Evolutionary conservation across 2,888 invertebrate genomes (phyloP), one percentile per base, ranked within the genome.

Genomic region (Drosophila mulleri): DNA sequence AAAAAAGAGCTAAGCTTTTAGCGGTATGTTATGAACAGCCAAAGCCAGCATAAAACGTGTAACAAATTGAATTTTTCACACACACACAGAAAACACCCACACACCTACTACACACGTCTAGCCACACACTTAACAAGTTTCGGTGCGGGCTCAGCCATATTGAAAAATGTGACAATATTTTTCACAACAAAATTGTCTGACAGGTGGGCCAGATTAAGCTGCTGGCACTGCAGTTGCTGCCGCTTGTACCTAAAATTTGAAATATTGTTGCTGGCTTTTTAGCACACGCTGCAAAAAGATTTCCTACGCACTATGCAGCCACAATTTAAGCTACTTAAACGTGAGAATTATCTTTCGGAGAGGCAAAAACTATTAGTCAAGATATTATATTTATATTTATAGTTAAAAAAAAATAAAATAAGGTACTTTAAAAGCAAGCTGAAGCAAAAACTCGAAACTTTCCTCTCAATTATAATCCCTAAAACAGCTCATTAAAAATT

Each of bases 81-180:
- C 66, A 9, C 32, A 35, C 44, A 20, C 42, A 2, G n/a, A n/a
- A 9, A 20, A 39, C 42, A 39, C 29, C 48, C 48, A 52, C 53
- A 52, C 35, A 53, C 32, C n/a, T 23, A 66, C 18, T 7, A 35
- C 47, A 75, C 26, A 56, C 42, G 53, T 48, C 70, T 75, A 79
- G 85, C 83, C 86, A 64, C 77, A 83, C 88, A 88, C 84, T 88
- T 86, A 88, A 78, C 86, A 88, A 88, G 83, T 88, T 83, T 85
- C 80, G 76, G 66, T 78, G 61, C 72, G 20, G 35, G 44, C 56
- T 61, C 63, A 50, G 12, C 56, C 70, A 79, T 78, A 81, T 86
- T 84, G 84, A 86, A 84, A 88, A 84, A 88, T 81, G 83, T 67
- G 87, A 88, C 88, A 88, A 75, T 88, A 88, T 84, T 84, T 81